Evolutionary conservation across 2,888 invertebrate genomes (phyloP).

Genomic region (Zaprionus obscuricornis): DNA sequence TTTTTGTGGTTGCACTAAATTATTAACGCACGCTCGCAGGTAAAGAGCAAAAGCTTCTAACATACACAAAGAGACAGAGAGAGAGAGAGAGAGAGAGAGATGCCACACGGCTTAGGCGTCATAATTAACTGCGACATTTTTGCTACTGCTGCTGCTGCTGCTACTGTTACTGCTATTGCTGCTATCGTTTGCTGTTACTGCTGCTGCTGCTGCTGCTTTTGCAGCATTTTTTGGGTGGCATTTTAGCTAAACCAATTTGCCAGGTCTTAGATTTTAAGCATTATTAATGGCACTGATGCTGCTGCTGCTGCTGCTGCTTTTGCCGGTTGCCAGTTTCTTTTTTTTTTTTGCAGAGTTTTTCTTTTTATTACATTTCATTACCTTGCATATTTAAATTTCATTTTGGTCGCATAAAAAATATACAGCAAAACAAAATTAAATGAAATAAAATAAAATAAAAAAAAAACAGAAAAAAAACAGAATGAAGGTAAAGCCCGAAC

Average conservation of each 20-base stretch:
- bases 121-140: slow-evolving; percentile 73
- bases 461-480: neutral
- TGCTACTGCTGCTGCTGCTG: slow-evolving; percentile 25
- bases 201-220: slow-evolving; percentile 28
- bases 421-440: too few relatives aligned
- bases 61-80: neutral
- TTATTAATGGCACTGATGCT: slow-evolving; percentile 60
- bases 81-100: neutral
- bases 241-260: slow-evolving; percentile 70
- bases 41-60: slow-evolving; percentile 5
- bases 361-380: slow-evolving; percentile 49
- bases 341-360: slow-evolving; percentile 24
- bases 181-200: slow-evolving; percentile 8
- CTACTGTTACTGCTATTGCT: slow-evolving; percentile 21
- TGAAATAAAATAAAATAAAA: neutral
- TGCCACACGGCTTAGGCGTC: slow-evolving; percentile 47
- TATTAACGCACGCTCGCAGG: slow-evolving; percentile 56
- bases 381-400: slow-evolving; percentile 51
- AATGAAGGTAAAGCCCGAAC: slow-evolving; percentile 34
- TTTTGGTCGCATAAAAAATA: slow-evolving; percentile 19
- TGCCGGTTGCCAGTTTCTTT: slow-evolving; percentile 10
- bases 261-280: slow-evolving; percentile 75
- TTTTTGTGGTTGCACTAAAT: slow-evolving; percentile 36
- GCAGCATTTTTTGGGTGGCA: slow-evolving; percentile 41
- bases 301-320: slow-evolving; percentile 19